These are phyloP conservation scores for Oreotrochilus melanogaster DNA, from an alignment of 2,113 vertebrate species.

Conservation along the genomic window DNA sequence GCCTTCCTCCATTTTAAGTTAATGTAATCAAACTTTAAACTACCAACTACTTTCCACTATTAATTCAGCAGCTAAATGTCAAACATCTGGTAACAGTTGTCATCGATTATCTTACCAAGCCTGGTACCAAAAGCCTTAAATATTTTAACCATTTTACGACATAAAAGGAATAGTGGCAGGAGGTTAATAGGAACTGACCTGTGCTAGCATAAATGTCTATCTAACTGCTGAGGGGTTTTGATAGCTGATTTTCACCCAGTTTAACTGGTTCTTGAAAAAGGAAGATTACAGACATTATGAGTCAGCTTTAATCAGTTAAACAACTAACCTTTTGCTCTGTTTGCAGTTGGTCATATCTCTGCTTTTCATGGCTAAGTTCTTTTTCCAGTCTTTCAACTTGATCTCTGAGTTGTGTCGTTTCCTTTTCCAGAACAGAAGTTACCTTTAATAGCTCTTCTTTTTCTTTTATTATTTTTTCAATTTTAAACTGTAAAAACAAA, in stretches of 20 bases:
- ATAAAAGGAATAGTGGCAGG: conserved; percentile 63
- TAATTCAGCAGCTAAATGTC: conserved; percentile 26
- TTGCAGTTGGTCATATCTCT: conserved; percentile 83
- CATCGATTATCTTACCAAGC: conserved; percentile 56
- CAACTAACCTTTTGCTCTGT: conserved; percentile 88
- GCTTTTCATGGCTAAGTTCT: conserved; percentile 85
- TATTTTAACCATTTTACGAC: conserved; percentile 73
- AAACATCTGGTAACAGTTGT: conserved; percentile 70
- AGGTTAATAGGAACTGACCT: conserved; percentile 71
- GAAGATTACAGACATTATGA: not conserved
- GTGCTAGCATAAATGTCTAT: conserved; percentile 49
- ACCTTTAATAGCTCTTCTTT: conserved; percentile 90
- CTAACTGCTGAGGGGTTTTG: conserved; percentile 35
- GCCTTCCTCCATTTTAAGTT: not conserved
- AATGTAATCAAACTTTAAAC: not conserved
- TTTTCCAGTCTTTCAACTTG: conserved; percentile 86
- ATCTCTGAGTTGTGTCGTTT: conserved; percentile 85
- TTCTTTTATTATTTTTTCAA: conserved; percentile 93
- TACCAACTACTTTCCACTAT: not conserved
- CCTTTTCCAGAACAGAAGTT: conserved; percentile 86
- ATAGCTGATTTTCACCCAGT: conserved; percentile 42
- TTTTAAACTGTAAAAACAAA: conserved; percentile 86
- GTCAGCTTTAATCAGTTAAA: conserved; percentile 32
- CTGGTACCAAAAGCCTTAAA: conserved; percentile 65
- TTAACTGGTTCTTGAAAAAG: conserved; percentile 45